Evolutionary conservation across 1,140 invertebrate genomes (phyloP), one percentile per base, ranked within the genome.

Genomic region (Drosophila truncata): DNA sequence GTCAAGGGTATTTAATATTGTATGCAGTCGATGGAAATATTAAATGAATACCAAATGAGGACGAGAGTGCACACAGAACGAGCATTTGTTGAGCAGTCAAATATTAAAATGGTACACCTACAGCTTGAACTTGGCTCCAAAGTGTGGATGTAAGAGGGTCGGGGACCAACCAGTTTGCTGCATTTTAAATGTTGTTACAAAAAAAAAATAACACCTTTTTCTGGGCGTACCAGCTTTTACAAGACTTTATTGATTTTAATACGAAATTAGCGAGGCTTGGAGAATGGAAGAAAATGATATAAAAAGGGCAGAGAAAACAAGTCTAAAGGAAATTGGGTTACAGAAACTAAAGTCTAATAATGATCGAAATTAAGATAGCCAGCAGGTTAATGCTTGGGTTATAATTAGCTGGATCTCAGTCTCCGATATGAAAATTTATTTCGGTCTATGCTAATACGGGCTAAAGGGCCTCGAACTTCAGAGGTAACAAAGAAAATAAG

Each of bases 31-130:
- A 44, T 59, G 50, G 70, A 78, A 85, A 87, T 86, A 87, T 80
- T 69, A 83, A 82, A 86, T 86, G 82, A 86, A 85, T 82, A 74
- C 59, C 70, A 70, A 78, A 82, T 82, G 62, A 58, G 76, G 59
- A 61, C 49, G 41, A 59, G 80, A 62, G 71, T 77, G 58, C 62
- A 72, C 44, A 67, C 61, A 72, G 57, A 54, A 58, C 37, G 27
- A 29, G 59, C 54, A 57, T 64, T 73, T 61, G 42, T 39, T 47
- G 67, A 20, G 29, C 27, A 80, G 41, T 66, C 61, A 50, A 69
- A 78, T 77, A 77, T 69, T 67, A 78, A 78, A 69, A 69, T 67
- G 73, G 63, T 41, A 59, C 54, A 74, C 69, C 46, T 71, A 57
- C 42, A 42, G 60, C 27, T 67, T 37, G 62, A 60, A 67, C 57